Base-by-base conservation (phyloP, 2,888 invertebrate species). In the Luperina nickerlii region DNA sequence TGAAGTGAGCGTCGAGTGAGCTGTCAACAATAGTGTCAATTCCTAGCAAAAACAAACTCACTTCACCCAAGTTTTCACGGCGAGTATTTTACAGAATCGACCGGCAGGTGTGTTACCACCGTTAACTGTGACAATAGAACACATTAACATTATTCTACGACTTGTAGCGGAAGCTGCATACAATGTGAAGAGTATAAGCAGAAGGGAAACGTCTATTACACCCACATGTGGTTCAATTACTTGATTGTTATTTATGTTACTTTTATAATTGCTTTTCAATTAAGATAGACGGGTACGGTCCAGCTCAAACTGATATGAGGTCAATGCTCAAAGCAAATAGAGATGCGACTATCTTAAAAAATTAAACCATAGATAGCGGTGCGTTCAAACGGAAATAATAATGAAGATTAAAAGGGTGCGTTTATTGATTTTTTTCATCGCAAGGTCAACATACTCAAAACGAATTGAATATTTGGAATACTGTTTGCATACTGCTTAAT, bases 241-340 rank as follows among this genome's bases (percentile, higher is more conserved):
- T 90, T 93, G 92, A 96, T 94, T 95, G 95, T 92, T 95, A 96
- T 95, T 96, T 95, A 96, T 94, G 94, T 91, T 82, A 86, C 84
- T 89, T 89, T 90, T 92, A 92, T 94, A 94, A 94, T 94, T 93
- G 92, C 90, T 92, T 93, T 94, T 93, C 93, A 94, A 94, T 95
- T 94, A 93, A 90, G 92, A 91, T 86, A 85, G 81, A 88, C 84
- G 84, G 76, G 81, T 79, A 80, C 68, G 72, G 63, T 66, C 66
- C 79, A 76, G 67, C 62, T 79, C 42, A 66, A 75, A 54, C n/a
- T 69, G 81, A 74, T 69, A 70, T 62, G 76, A 81, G 80, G 76
- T 81, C 75, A 88, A 84, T 68, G 84, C 71, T 76, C 82, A 76
- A 80, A 75, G 87, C 77, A 74, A 82, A 80, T 71, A 72, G 54